Percentiles rank a stretch among this genome's conserved stretches.
Conservation (phyloP, 2,888 invertebrate genomes). For the Synergus japonicus region DNA sequence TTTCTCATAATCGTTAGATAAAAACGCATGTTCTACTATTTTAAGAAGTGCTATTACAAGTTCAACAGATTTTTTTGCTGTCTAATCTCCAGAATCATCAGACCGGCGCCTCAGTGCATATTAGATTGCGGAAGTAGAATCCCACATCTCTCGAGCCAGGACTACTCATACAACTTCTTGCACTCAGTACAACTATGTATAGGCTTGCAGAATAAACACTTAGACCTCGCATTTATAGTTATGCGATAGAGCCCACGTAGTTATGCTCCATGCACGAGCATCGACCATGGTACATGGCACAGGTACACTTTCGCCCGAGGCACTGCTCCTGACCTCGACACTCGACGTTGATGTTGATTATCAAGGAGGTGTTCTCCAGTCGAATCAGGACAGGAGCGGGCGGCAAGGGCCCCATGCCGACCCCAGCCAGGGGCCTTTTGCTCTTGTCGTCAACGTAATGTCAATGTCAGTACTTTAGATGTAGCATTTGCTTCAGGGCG, state of each 20-base stretch:
- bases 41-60: background rate
- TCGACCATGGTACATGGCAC: slow-evolving; percentile 6
- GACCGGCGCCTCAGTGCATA: slow-evolving; percentile 17
- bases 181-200: background rate
- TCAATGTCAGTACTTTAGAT: slow-evolving; percentile 70
- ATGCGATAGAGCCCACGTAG: slow-evolving; percentile 24
- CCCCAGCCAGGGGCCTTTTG: slow-evolving; percentile 40
- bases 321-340: slow-evolving; percentile 56
- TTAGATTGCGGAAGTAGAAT: slow-evolving; percentile 38
- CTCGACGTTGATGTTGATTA: slow-evolving; percentile 48
- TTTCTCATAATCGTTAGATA: too few species aligned
- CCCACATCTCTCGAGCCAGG: slow-evolving; percentile 7
- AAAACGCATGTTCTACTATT: too few species aligned
- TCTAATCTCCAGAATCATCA: background rate
- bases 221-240: slow-evolving; percentile 20
- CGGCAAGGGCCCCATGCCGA: slow-evolving; percentile 44
- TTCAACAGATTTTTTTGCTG: background rate
- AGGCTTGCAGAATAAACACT: background rate
- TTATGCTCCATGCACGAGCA: slow-evolving; percentile 6
- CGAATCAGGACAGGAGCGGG: slow-evolving; percentile 29
- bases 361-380: slow-evolving; percentile 46
- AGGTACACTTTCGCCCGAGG: slow-evolving; percentile 49
- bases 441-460: slow-evolving; percentile 62
- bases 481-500: slow-evolving; percentile 65
- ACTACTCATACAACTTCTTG: slow-evolving; percentile 5